Percentiles rank a stretch among this genome's conserved stretches.
These are phyloP conservation scores for Chloroclystis v-ata DNA, from an alignment of 2,888 invertebrate genomes.

Conservation along the genomic window DNA sequence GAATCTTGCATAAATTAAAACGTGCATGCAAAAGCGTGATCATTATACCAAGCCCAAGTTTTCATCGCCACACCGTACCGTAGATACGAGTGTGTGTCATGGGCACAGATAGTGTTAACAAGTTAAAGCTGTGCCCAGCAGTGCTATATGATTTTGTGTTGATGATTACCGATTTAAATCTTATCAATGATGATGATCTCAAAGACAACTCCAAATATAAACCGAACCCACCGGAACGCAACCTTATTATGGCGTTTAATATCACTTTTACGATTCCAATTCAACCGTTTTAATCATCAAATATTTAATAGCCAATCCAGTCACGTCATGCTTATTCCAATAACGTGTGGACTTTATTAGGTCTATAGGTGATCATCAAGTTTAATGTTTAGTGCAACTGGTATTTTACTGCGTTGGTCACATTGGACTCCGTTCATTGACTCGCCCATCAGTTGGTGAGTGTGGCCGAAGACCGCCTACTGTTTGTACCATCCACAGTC, in stretches of 20 bases:
- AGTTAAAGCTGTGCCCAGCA: too few species aligned
- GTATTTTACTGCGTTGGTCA: constrained; percentile 2
- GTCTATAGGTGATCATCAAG: constrained; percentile 4
- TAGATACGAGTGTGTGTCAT: too few species aligned
- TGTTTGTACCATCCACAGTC: constrained; percentile 17
- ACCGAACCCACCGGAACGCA: not conserved
- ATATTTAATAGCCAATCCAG: constrained; percentile 8
- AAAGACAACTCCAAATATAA: not conserved
- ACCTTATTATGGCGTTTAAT: constrained; percentile 2
- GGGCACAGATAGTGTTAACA: too few species aligned
- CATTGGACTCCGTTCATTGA: not conserved
- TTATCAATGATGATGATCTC: not conserved
- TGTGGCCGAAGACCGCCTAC: constrained; percentile 15
- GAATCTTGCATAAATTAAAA: too few species aligned
- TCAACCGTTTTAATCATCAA: constrained; percentile 6
- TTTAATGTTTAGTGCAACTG: constrained; percentile 11
- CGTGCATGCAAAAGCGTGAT: too few species aligned
- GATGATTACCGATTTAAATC: not conserved
- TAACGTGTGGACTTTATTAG: constrained; percentile 13
- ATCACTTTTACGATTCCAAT: constrained; percentile 1
- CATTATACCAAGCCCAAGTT: too few species aligned
- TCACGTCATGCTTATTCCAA: constrained; percentile 13
- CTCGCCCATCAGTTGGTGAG: not conserved
- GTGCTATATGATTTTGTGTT: too few species aligned
- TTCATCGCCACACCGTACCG: too few species aligned